phyloP scores from a whole-genome alignment of 2,113 vertebrate genomes.

The Felis chaus region DNA sequence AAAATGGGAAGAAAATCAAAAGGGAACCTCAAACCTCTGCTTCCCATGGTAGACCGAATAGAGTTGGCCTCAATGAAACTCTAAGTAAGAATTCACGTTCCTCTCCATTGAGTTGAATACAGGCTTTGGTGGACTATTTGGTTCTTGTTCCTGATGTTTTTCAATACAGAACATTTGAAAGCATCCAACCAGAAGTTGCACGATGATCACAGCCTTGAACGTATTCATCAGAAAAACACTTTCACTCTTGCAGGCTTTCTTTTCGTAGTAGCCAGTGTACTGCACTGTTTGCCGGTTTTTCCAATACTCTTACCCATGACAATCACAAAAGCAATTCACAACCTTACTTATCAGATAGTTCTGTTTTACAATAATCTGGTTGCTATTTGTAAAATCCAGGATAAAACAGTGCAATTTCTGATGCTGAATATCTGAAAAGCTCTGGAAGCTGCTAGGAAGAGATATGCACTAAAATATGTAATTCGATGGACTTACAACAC shows the following conservation, averaged over 20 bases:
- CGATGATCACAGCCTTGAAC: slow-evolving; percentile 78
- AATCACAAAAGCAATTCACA: slow-evolving; percentile 78
- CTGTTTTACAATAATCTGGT: slow-evolving; percentile 80
- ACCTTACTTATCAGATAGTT: slow-evolving; percentile 78
- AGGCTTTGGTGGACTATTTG: slow-evolving; percentile 75
- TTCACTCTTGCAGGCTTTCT: slow-evolving; percentile 74
- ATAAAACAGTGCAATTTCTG: slow-evolving; percentile 77
- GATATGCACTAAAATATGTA: slow-evolving; percentile 55
- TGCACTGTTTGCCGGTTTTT: slow-evolving; percentile 61
- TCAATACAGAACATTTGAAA: slow-evolving; percentile 73
- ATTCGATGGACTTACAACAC: slow-evolving; percentile 14
- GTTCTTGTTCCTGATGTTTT: slow-evolving; percentile 80
- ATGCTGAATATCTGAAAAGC: slow-evolving; percentile 73
- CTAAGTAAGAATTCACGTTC: slow-evolving; percentile 62
- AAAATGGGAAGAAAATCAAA: slow-evolving; percentile 68
- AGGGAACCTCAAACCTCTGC: slow-evolving; percentile 6
- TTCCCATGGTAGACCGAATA: slow-evolving; percentile 57
- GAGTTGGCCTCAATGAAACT: slow-evolving; percentile 75
- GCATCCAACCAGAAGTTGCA: slow-evolving; percentile 77
- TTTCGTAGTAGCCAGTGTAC: slow-evolving; percentile 66
- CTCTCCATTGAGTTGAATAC: slow-evolving; percentile 72
- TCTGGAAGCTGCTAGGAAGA: slow-evolving; percentile 63
- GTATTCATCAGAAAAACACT: slow-evolving; percentile 71
- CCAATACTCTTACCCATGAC: slow-evolving; percentile 71
- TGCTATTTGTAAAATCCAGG: slow-evolving; percentile 78